Evolutionary conservation across 2,888 invertebrate species (phyloP).

Genomic region (Odontothrips loti): DNA sequence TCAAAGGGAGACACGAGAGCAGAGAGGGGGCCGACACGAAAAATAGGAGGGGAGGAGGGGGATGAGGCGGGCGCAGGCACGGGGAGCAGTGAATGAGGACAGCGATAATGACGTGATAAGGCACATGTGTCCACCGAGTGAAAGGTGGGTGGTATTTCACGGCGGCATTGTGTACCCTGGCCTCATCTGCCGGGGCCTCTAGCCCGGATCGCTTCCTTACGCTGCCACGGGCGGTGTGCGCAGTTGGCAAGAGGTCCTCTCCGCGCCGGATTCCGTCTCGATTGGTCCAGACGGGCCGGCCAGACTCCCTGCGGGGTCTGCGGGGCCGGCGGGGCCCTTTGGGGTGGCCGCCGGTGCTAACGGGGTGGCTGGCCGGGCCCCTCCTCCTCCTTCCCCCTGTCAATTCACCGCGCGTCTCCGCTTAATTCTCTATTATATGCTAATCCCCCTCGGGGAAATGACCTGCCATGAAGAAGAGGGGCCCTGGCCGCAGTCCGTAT

Average conservation of each 20-base stretch:
- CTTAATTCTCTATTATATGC: slow-evolving; percentile 21
- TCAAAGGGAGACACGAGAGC: not conserved
- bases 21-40: not conserved
- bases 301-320: not conserved
- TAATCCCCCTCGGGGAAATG: slow-evolving; percentile 20
- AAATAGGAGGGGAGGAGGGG: not conserved
- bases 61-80: not conserved
- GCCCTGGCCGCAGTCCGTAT: not conserved
- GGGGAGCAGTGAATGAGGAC: not conserved
- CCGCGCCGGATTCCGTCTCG: too few species aligned
- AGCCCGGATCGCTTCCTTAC: not conserved
- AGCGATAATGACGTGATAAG: not conserved
- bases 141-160: not conserved
- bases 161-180: not conserved
- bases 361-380: not conserved
- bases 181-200: not conserved
- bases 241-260: not conserved
- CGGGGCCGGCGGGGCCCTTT: not conserved
- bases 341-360: not conserved
- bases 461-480: not conserved
- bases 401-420: not conserved
- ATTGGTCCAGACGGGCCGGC: too few species aligned
- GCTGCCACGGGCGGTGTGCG: not conserved
- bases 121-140: not conserved
- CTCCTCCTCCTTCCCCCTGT: not conserved